Base-by-base conservation (phyloP, 1,140 invertebrate genomes). In the Diorhabda sublineata region DNA sequence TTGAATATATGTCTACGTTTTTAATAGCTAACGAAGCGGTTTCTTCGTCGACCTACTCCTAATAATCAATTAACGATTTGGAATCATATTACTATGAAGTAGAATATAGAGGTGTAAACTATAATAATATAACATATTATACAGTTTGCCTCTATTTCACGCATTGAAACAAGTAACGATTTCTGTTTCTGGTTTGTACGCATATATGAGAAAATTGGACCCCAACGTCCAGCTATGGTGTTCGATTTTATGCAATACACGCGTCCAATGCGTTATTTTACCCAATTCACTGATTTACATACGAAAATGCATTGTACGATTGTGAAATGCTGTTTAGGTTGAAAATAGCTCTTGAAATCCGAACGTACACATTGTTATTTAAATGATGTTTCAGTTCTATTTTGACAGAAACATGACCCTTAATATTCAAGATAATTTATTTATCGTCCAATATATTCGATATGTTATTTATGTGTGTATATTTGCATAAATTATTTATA, bases 131-230 rank as follows among this genome's bases (percentile, higher is more conserved):
- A 26, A 26, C 26, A 26, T 26, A 26, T 26, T 26, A 26, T 26
- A 26, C 26, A 26, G 26, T 26, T 26, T 26, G 26, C 26, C 26
- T 26, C 26, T 26, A 26, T 26, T 26, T 26, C 26, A 42, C 45
- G 62, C 8, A n/a, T 45, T 26, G 45, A 8, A 58, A 65, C 47
- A 42, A 58, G 47, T 52, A 43, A 65, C 58, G 70, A 69, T 66
- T 68, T 69, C 67, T 71, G 70, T 69, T 71, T 71, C 68, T 62
- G 64, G 66, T 71, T 68, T 66, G 67, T 69, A 71, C 67, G 67
- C 70, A 71, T 71, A 68, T 68, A 71, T 71, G 26, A 45, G 52
- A 64, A 71, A 71, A 71, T 71, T 71, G 58, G 69, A 56, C 65
- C 69, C 65, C 64, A 60, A 47, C 60, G 45, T 61, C 45, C 59